Conservation (phyloP, 1,140 invertebrate species). For the Drosophila nikananu region DNA sequence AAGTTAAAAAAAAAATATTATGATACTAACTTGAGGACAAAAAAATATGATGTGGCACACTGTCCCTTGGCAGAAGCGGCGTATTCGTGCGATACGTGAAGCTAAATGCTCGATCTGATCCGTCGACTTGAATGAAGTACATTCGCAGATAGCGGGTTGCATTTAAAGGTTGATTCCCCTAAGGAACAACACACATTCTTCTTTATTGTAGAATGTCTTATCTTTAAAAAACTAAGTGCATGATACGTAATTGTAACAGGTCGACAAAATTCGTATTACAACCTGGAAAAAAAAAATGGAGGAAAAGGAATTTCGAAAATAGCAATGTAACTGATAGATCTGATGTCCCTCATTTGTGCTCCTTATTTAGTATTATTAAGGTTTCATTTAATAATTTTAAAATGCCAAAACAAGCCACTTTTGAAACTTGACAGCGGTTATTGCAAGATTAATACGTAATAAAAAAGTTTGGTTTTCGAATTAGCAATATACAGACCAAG, state of each 20-base stretch:
- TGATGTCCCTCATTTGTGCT: too few relatives aligned
- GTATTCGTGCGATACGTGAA: not conserved
- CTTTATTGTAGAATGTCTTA: not conserved
- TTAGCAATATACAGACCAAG: too few relatives aligned
- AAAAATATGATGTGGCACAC: not conserved
- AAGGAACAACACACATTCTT: not conserved
- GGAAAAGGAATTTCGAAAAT: too few relatives aligned
- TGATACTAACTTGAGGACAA: not conserved
- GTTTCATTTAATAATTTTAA: too few relatives aligned
- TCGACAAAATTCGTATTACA: too few relatives aligned
- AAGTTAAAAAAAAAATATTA: not conserved
- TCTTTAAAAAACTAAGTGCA: not conserved
- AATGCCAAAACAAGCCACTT: too few relatives aligned
- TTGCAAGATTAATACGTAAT: too few relatives aligned
- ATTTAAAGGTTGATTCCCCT: slow-evolving; percentile 6
- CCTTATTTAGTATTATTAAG: too few relatives aligned
- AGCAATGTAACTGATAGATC: too few relatives aligned
- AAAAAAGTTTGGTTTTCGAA: too few relatives aligned
- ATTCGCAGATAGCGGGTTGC: slow-evolving; percentile 2
- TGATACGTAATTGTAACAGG: not conserved
- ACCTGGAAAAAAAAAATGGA: too few relatives aligned
- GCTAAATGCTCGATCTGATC: not conserved
- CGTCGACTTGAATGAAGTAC: slow-evolving; percentile 1
- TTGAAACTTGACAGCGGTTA: too few relatives aligned
- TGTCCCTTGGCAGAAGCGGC: not conserved